These are phyloP conservation scores for Xylota sylvarum DNA, from an alignment of 2,888 invertebrate genomes.

Conservation along the genomic window DNA sequence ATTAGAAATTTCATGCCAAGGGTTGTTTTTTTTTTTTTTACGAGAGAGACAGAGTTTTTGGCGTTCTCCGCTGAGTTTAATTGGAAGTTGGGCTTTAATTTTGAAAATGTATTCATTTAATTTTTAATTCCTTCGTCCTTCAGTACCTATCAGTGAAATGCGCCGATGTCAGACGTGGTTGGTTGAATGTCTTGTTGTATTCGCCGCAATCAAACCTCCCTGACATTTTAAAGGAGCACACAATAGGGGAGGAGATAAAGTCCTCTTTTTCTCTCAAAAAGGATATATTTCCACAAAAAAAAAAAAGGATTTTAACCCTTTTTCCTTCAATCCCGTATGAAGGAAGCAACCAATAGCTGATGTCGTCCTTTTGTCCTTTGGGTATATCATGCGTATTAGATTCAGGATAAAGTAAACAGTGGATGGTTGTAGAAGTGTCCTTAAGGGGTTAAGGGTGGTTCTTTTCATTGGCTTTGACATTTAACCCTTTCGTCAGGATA, in stretches of 20 bases:
- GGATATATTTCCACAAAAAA: background rate
- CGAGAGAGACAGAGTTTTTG: constrained; percentile 27
- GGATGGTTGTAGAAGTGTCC: background rate
- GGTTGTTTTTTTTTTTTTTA: constrained; percentile 60
- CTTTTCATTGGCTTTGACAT: constrained; percentile 25
- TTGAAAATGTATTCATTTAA: constrained; percentile 56
- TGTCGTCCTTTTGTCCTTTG: background rate
- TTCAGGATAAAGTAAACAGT: background rate
- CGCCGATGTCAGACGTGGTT: background rate
- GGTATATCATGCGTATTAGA: constrained; percentile 35
- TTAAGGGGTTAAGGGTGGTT: constrained; percentile 19
- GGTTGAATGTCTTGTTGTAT: constrained; percentile 6
- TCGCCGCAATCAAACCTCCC: background rate
- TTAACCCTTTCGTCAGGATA: constrained; percentile 14
- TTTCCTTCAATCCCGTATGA: background rate
- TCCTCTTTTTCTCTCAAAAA: background rate
- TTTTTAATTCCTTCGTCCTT: constrained; percentile 51
- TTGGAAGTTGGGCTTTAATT: constrained; percentile 68
- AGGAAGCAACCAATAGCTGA: constrained; percentile 37
- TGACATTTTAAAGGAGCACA: background rate
- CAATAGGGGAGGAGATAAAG: background rate
- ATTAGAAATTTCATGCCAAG: constrained; percentile 75
- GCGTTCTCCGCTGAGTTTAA: constrained; percentile 54
- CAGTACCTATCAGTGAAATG: background rate
- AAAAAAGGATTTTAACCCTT: constrained; percentile 41